Evolutionary conservation across 2,888 invertebrate species (phyloP).

Genomic region (Drosophila melanosoma): DNA sequence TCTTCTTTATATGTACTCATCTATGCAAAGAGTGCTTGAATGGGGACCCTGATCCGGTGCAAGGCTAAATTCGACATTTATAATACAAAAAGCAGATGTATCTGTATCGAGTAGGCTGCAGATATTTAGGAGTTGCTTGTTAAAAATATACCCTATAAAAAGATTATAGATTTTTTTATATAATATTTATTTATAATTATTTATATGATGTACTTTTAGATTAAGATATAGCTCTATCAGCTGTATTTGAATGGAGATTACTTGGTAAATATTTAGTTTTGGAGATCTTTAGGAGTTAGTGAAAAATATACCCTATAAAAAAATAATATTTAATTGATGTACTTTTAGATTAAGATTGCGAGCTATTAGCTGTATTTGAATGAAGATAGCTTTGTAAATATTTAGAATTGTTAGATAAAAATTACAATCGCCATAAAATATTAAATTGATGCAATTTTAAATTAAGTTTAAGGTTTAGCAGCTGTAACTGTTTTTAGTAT

Average conservation of each 20-base stretch:
- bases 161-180: neutral
- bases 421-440: neutral
- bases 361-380: no score
- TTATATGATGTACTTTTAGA: no score
- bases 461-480: neutral
- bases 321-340: neutral
- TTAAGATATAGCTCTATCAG: no score
- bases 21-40: neutral
- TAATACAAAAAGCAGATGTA: slow-evolving; percentile 6
- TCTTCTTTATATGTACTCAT: neutral
- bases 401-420: neutral
- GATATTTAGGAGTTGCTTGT: neutral
- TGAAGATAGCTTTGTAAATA: no score
- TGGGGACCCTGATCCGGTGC: slow-evolving; percentile 26
- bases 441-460: neutral
- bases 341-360: neutral
- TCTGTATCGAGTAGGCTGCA: neutral
- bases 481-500: no score
- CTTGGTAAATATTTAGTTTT: no score
- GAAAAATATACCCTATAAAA: neutral
- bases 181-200: neutral
- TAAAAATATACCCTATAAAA: neutral
- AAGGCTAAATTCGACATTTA: slow-evolving; percentile 32
- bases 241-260: no score
- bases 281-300: no score